phyloP scores from a whole-genome alignment of 2,797 vertebrate genomes.

The Chelon auratus region DNA sequence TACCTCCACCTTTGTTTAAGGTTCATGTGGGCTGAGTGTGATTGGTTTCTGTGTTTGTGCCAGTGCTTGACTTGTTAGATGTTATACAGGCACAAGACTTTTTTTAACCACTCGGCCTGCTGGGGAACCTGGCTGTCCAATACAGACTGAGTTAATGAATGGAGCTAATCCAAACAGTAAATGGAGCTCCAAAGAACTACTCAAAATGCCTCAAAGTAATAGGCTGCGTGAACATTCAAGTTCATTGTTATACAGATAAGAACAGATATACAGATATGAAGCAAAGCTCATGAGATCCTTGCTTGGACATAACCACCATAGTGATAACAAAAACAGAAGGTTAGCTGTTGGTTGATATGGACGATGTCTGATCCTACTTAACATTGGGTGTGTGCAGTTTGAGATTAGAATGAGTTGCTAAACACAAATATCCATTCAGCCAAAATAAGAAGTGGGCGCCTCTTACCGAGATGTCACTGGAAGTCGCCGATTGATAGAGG shows the following conservation, averaged over 20 bases:
- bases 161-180: slow-evolving; percentile 2
- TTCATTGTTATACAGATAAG: background rate
- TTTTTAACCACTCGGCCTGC: slow-evolving; percentile 34
- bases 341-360: too few species aligned
- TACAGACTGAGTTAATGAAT: slow-evolving; percentile 35
- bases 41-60: slow-evolving; percentile 84
- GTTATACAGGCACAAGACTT: slow-evolving; percentile 56
- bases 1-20: slow-evolving; percentile 93
- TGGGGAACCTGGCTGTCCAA: slow-evolving; percentile 26
- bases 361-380: too few species aligned
- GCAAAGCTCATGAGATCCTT: too few species aligned
- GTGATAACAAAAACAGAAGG: too few species aligned
- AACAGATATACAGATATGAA: too few species aligned
- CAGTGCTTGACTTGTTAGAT: slow-evolving; percentile 76
- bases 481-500: too few species aligned
- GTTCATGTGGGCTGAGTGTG: slow-evolving; percentile 85
- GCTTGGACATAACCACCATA: too few species aligned
- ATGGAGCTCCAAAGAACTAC: slow-evolving; percentile 10
- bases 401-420: too few species aligned
- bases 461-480: too few species aligned
- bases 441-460: too few species aligned
- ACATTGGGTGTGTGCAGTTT: too few species aligned
- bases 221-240: background rate
- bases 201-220: background rate
- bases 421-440: too few species aligned